Base-by-base conservation (phyloP, 2,888 invertebrate species). In the Lamellibrachia columna region DNA sequence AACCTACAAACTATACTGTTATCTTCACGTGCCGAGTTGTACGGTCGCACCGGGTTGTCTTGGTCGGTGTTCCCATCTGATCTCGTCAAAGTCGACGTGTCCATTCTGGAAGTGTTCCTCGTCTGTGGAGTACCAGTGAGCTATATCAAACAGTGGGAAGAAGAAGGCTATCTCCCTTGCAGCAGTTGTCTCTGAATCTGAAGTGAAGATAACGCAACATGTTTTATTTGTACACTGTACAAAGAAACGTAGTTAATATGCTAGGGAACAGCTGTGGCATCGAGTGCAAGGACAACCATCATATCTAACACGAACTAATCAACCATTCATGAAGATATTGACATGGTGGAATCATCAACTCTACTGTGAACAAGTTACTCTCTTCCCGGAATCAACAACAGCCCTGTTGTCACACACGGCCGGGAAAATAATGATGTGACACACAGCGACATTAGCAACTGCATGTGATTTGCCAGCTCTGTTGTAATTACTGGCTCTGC, bases 161-260 rank as follows among this genome's bases (percentile, higher is more conserved):
- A 99, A 98, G 96, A 98, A 98, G 90, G 97, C 96, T 91, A 98
- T 98, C 97, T 99, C 99, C 93, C 97, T 97, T 94, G 97, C 96
- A 0, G 98, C 98, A 7, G 98, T 98, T 95, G 97, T 97, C 91
- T 97, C 96, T 0, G 98, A 98, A 97, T 98, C 98, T 98, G 97
- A 92, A 94, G n/a, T 93, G 15, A n/a, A 22, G 75, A 15, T 75
- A 75, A 75, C 75, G 22, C 22, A 75, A 11, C 15, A 22, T 75
- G n/a, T 15, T 15, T 53, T 53, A 40, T 11, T 58, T 8, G 28
- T 15, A 60, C 60, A 60, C 9, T 90, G 55, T 52, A 60, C 9
- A 60, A 4, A 40, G 40, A 40, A 40, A 40, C 40, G 40, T 40
- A 9, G 55, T 55, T 60, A 60, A 9, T 60, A 22, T 75, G 15